Evolutionary conservation across 1,140 invertebrate species (phyloP), one percentile per base, ranked within the genome.

Genomic region (Pseudomyrmex sp.): DNA sequence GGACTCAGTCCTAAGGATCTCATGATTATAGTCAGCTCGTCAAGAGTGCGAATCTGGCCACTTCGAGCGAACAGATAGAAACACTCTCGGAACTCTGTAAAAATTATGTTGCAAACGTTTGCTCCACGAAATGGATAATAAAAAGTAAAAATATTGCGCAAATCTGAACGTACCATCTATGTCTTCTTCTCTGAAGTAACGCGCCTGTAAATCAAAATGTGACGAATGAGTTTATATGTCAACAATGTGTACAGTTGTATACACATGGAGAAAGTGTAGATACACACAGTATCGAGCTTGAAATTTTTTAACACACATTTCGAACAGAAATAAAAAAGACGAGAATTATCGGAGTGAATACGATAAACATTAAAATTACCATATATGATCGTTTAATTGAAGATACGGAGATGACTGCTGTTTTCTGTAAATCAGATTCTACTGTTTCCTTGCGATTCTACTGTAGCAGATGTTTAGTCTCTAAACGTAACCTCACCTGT

Each of bases 11-110:
- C 98, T 2, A 99, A 93, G 0, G 98, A 99, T 70, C 98, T 95
- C 98, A 99, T 99, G 26, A 99, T 98, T 3, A 98, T 96, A 1
- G 97, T 98, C 77, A 99, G 94, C 93, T 99, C 98, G 93, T 99
- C 98, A 66, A 99, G 92, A 10, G 97, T 97, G 63, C 96, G 96
- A 69, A 99, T 98, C 90, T 97, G 96, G 1, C 98, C 98, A 87
- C 96, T 97, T 75, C 97, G 95, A 5, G 98, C 98, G 94, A 99
- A 99, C 58, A 99, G 95, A 91, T 98, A 98, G 94, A 99, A 99
- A 91, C 98, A 99, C 95, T 99, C 98, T 87, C 98, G 96, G 92
- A 98, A 99, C 94, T 99, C 98, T 99, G 44, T 52, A 56, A 54
- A 59, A 48, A 75, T 59, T 20, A 54, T 66, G 26, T 44, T 20